A percentile compares a stretch with the other conserved stretches of the same genome.
Evolutionary conservation across 2,888 invertebrate species (phyloP).

Genomic region (Melangyna quadrimaculata): DNA sequence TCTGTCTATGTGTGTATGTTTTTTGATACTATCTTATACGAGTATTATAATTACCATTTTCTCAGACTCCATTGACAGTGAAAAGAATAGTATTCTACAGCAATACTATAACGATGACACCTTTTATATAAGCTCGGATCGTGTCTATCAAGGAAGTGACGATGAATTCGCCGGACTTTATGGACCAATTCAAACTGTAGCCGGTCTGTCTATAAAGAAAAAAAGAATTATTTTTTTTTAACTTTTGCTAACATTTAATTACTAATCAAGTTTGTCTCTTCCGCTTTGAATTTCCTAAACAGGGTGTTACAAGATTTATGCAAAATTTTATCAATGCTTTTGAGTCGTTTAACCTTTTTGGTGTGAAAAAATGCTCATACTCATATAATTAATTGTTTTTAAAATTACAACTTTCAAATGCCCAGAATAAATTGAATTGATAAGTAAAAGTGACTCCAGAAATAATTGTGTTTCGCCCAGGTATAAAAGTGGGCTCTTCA

Average conservation of each 20-base stretch:
- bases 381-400: too few relatives aligned
- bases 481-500: too few relatives aligned
- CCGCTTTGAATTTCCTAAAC: neutral
- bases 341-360: too few relatives aligned
- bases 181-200: conserved; percentile 80
- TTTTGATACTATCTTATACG: neutral
- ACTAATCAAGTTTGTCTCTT: neutral
- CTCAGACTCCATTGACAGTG: conserved; percentile 78
- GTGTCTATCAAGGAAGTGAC: conserved; percentile 79
- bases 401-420: too few relatives aligned
- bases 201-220: conserved; percentile 78
- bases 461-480: too few relatives aligned
- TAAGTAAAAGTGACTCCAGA: too few relatives aligned
- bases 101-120: conserved; percentile 80
- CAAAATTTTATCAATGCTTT: too few relatives aligned
- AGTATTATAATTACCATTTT: conserved; percentile 35
- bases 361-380: too few relatives aligned
- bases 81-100: conserved; percentile 78
- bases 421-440: too few relatives aligned
- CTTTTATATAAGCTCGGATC: conserved; percentile 80
- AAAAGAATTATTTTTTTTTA: neutral
- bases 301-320: conserved; percentile 6
- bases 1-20: neutral
- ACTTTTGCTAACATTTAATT: neutral
- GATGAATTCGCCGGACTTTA: conserved; percentile 80